A percentile compares a stretch with the other conserved stretches of the same genome.
Evolutionary conservation across 2,888 invertebrate species (phyloP).

Genomic region (Eupithecia subfuscata): DNA sequence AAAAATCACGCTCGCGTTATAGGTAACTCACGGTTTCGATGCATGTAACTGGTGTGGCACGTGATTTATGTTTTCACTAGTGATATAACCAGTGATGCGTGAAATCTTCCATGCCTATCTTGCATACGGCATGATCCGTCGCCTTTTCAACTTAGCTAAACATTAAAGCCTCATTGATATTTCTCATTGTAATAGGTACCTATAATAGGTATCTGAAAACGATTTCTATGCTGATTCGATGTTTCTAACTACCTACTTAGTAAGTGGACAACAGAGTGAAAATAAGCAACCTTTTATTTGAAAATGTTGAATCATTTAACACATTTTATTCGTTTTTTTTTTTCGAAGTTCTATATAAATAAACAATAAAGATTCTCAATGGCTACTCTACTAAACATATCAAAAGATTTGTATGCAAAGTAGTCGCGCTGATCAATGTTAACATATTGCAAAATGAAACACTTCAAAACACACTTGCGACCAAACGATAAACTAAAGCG

Average conservation of each 20-base stretch:
- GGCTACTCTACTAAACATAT: background rate
- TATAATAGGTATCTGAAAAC: constrained; percentile 5
- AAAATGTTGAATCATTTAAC: background rate
- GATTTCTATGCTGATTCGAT: constrained; percentile 13
- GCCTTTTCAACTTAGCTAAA: background rate
- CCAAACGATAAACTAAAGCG: constrained; percentile 39
- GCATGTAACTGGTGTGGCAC: no score
- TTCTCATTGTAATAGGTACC: background rate
- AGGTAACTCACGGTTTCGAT: no score
- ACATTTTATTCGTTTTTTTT: background rate
- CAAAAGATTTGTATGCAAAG: background rate
- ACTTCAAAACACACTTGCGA: background rate
- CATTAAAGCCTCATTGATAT: background rate
- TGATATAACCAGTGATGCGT: no score
- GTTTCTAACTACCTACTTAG: background rate
- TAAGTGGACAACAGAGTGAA: background rate
- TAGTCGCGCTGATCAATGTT: background rate
- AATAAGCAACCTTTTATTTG: background rate
- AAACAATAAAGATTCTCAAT: background rate
- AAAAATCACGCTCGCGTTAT: no score
- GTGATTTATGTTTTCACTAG: no score
- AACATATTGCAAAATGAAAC: background rate
- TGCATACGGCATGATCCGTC: constrained; percentile 54
- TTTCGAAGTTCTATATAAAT: background rate
- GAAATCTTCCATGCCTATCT: no score